Percentiles rank a stretch among this genome's conserved stretches.
These are phyloP conservation scores for Lasioglossum calceatum DNA, from an alignment of 2,888 invertebrate genomes.

Conservation along the genomic window DNA sequence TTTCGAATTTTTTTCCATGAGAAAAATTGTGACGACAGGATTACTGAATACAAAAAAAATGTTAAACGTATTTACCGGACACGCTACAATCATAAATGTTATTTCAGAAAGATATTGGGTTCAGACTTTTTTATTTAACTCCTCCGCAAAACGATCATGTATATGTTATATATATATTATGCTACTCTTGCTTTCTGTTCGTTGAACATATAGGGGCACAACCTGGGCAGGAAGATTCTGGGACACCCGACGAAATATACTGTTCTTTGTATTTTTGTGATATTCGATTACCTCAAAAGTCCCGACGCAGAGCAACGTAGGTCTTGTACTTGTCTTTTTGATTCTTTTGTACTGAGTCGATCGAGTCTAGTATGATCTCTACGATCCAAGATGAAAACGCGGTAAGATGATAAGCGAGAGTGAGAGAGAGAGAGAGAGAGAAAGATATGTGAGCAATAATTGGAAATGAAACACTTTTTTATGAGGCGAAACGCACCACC, in stretches of 20 bases:
- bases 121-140: slow-evolving; percentile 9
- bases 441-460: slow-evolving; percentile 25
- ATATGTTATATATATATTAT: not conserved
- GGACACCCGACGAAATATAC: slow-evolving; percentile 12
- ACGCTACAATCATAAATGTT: slow-evolving; percentile 12
- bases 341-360: slow-evolving; percentile 32
- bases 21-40: slow-evolving; percentile 10
- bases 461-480: slow-evolving; percentile 30
- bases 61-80: slow-evolving; percentile 7
- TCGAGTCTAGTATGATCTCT: slow-evolving; percentile 42
- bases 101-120: slow-evolving; percentile 1
- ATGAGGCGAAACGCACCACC: slow-evolving; percentile 49
- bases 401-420: not conserved
- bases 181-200: not conserved
- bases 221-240: slow-evolving; percentile 9
- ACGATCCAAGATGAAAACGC: slow-evolving; percentile 20
- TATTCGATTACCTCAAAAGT: slow-evolving; percentile 49
- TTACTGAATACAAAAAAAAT: slow-evolving; percentile 4
- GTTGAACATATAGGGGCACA: slow-evolving; percentile 12
- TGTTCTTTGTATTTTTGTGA: slow-evolving; percentile 56
- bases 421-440: not conserved
- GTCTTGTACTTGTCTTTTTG: slow-evolving; percentile 38
- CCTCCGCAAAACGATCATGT: not conserved
- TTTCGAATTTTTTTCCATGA: not conserved
- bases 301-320: slow-evolving; percentile 42